These are phyloP conservation scores for Ictalurus punctatus DNA, from an alignment of 2,113 vertebrate species.

Conservation along the genomic window DNA sequence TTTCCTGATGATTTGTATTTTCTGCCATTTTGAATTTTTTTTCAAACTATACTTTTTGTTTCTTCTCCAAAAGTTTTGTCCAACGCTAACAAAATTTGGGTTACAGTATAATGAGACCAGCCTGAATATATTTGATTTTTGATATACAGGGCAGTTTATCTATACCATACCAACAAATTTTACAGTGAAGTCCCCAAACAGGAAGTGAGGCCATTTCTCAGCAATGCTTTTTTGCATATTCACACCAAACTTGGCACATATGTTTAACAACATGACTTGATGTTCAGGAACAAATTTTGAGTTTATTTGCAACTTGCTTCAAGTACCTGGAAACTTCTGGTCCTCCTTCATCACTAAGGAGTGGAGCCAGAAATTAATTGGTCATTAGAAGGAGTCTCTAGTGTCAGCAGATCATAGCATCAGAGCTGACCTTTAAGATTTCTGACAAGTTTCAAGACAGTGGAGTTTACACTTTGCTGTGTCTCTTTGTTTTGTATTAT, in stretches of 20 bases:
- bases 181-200: no score
- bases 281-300: background rate
- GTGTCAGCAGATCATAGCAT: background rate
- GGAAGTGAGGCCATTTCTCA: no score
- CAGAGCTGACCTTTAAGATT: background rate
- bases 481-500: background rate
- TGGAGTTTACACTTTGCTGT: background rate
- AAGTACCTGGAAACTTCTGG: background rate
- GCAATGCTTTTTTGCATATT: background rate
- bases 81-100: no score
- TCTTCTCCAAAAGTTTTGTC: background rate
- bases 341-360: background rate
- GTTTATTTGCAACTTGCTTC: background rate
- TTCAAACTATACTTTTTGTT: background rate
- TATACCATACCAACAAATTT: no score
- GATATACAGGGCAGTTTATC: no score
- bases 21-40: background rate
- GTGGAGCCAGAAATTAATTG: background rate
- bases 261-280: background rate
- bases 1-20: background rate
- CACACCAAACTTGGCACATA: no score
- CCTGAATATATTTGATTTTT: no score
- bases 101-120: no score
- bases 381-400: background rate
- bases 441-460: background rate